These are phyloP conservation scores for Calameuta filiformis DNA, from an alignment of 2,888 invertebrate species.

Conservation along the genomic window DNA sequence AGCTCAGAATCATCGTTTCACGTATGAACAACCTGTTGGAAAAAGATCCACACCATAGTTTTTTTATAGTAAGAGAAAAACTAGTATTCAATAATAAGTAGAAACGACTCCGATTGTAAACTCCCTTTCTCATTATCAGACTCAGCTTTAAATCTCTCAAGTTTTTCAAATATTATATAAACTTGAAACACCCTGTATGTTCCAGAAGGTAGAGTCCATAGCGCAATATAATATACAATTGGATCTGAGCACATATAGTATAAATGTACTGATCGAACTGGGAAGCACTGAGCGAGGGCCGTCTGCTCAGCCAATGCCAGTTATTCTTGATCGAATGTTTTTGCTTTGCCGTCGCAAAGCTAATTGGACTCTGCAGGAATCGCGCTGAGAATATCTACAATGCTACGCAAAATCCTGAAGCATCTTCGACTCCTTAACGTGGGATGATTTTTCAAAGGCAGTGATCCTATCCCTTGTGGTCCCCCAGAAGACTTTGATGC, in stretches of 20 bases:
- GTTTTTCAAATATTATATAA: not conserved
- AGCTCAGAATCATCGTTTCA: not conserved
- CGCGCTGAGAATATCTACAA: conserved; percentile 16
- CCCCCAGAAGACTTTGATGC: not conserved
- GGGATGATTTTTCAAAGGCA: not conserved
- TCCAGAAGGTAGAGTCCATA: conserved; percentile 26
- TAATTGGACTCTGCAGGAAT: conserved; percentile 50
- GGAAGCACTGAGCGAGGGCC: conserved; percentile 30
- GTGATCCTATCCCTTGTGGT: not conserved
- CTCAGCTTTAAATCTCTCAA: not conserved
- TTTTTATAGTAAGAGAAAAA: not conserved
- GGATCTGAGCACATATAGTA: conserved; percentile 29
- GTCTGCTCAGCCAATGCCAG: conserved; percentile 36
- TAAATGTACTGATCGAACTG: conserved; percentile 18
- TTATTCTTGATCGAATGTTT: conserved; percentile 55
- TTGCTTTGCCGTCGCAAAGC: conserved; percentile 48
- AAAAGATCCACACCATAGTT: not conserved
- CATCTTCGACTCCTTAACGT: not conserved
- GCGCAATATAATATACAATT: conserved; percentile 38
- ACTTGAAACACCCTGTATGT: conserved; percentile 29
- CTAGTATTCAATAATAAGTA: not conserved
- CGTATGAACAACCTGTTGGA: not conserved
- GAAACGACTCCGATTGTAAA: not conserved
- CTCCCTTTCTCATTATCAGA: not conserved
- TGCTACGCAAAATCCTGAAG: conserved; percentile 30